These are phyloP conservation scores for Proteles cristata DNA, from an alignment of 2,113 vertebrate genomes.

Conservation along the genomic window DNA sequence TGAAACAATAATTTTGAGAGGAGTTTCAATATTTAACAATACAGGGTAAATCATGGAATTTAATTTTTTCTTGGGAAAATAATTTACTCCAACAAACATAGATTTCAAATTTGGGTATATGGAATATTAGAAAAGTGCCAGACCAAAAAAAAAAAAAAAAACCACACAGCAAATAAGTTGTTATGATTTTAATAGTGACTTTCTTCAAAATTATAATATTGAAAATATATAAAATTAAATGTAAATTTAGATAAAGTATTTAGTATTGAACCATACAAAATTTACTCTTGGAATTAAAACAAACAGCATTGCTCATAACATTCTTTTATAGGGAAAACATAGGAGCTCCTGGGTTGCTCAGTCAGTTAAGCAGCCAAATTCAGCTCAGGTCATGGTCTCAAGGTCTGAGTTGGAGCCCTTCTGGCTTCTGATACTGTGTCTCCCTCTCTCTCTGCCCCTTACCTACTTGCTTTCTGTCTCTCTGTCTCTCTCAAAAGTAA, in stretches of 20 bases:
- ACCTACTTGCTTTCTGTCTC: too few species aligned
- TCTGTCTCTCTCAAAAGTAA: too few species aligned
- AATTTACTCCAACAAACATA: not conserved
- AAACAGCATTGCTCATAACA: not conserved
- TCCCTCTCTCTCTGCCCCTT: too few species aligned
- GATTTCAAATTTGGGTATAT: slow-evolving; percentile 12
- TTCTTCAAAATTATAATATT: not conserved
- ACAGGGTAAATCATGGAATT: not conserved
- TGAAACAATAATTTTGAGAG: slow-evolving; percentile 28
- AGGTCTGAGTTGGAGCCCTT: too few species aligned
- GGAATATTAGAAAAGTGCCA: not conserved
- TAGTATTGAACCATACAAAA: not conserved
- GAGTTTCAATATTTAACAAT: not conserved
- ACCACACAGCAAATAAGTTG: not conserved
- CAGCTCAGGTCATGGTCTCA: too few species aligned
- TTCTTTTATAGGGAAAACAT: not conserved
- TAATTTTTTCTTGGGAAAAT: not conserved
- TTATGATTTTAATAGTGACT: not conserved
- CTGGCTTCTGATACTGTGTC: too few species aligned
- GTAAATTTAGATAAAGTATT: slow-evolving; percentile 12
- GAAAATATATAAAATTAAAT: not conserved
- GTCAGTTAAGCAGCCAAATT: too few species aligned
- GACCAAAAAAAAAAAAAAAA: not conserved
- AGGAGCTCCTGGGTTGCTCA: not conserved
- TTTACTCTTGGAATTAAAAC: not conserved